phyloP scores from a whole-genome alignment of 2,113 vertebrate genomes.

The Bos taurus region ARS-UCD2.0 NC_037343.1:64166001-64166500 shows the following conservation, averaged over 20 bases:
- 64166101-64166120: background rate
- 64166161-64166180: background rate
- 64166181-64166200: background rate
- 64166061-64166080: background rate
- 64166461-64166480: background rate
- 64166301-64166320: background rate
- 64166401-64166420: background rate
- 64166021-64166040: background rate
- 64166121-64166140: background rate
- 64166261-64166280: background rate
- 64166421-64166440: background rate
- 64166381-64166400: background rate
- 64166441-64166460: background rate
- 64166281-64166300: background rate
- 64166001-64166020: background rate
- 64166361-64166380: background rate
- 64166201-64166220: background rate
- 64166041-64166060: background rate
- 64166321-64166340: fast-evolving
- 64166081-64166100: background rate
- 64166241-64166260: background rate
- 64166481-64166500: background rate
- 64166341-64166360: background rate
- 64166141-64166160: background rate
- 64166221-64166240: background rate